Conservation (phyloP, 2,888 invertebrate genomes). For the Phalera bucephala region DNA sequence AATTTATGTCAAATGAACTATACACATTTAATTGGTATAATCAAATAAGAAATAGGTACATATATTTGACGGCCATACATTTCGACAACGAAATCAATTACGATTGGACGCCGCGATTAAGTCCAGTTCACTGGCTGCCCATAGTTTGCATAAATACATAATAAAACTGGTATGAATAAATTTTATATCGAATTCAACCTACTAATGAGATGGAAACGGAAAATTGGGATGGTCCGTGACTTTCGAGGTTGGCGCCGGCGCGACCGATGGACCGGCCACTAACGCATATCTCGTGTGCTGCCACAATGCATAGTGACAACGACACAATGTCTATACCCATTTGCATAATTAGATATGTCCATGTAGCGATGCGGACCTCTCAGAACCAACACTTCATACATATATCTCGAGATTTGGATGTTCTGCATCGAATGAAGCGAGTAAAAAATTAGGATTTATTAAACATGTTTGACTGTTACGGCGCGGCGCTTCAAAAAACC, state of each 20-base stretch:
- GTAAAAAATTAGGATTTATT: constrained; percentile 4
- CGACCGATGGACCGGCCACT: constrained; percentile 25
- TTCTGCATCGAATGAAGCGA: constrained; percentile 5
- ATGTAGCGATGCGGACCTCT: constrained; percentile 30
- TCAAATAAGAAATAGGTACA: constrained; percentile 15
- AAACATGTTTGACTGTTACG: constrained; percentile 2
- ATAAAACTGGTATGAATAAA: constrained; percentile 52
- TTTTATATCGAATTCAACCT: constrained; percentile 49
- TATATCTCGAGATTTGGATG: constrained; percentile 11
- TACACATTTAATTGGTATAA: constrained; percentile 3
- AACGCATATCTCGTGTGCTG: constrained; percentile 27
- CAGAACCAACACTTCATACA: constrained; percentile 26
- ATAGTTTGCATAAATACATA: constrained; percentile 60
- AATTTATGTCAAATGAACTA: constrained; percentile 4
- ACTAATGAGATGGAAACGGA: constrained; percentile 54
- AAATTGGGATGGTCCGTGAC: constrained; percentile 53
- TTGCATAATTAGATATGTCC: constrained; percentile 48
- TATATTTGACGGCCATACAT: constrained; percentile 37
- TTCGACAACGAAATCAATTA: constrained; percentile 53
- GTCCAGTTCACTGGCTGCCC: constrained; percentile 46
- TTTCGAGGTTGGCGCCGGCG: constrained; percentile 55
- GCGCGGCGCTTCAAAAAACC: too few species aligned
- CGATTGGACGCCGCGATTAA: constrained; percentile 51
- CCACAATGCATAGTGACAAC: constrained; percentile 32
- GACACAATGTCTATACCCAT: constrained; percentile 41